These are phyloP conservation scores for Bembecia ichneumoniformis DNA, from an alignment of 2,888 invertebrate species.

Conservation along the genomic window DNA sequence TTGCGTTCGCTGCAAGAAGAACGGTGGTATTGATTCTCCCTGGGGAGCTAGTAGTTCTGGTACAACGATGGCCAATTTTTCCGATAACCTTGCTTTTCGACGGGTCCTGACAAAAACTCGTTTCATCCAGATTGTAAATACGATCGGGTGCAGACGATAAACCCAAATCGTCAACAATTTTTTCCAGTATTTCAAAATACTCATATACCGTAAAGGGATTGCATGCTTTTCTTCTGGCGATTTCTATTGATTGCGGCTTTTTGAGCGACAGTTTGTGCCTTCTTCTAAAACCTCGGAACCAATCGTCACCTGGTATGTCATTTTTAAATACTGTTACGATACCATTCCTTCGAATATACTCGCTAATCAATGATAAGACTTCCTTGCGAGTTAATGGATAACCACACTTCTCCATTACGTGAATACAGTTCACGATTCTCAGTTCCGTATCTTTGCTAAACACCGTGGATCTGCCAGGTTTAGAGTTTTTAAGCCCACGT, in stretches of 20 bases:
- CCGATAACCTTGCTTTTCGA: slow-evolving; percentile 15
- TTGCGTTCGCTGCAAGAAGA: background rate
- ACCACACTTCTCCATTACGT: slow-evolving; percentile 15
- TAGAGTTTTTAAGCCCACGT: background rate
- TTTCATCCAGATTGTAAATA: slow-evolving; percentile 19
- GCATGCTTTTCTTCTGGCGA: slow-evolving; percentile 12
- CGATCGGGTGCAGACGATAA: slow-evolving; percentile 16
- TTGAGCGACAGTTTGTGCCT: slow-evolving; percentile 12
- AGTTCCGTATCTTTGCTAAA: background rate
- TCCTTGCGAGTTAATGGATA: slow-evolving; percentile 22
- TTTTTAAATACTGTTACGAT: slow-evolving; percentile 20
- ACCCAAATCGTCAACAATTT: slow-evolving; percentile 4
- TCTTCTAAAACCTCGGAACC: slow-evolving; percentile 17
- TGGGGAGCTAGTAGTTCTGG: background rate
- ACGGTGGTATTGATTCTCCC: background rate
- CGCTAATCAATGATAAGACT: slow-evolving; percentile 15
- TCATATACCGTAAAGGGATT: slow-evolving; percentile 11
- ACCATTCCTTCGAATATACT: slow-evolving; percentile 18
- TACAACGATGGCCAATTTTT: slow-evolving; percentile 2
- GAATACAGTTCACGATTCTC: background rate
- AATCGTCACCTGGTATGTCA: slow-evolving; percentile 19
- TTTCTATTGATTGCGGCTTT: slow-evolving; percentile 16
- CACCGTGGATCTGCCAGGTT: background rate
- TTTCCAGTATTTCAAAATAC: slow-evolving; percentile 6
- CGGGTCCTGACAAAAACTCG: slow-evolving; percentile 17